Base-by-base conservation (phyloP, 2,888 invertebrate species). In the Teleogryllus oceanicus region DNA sequence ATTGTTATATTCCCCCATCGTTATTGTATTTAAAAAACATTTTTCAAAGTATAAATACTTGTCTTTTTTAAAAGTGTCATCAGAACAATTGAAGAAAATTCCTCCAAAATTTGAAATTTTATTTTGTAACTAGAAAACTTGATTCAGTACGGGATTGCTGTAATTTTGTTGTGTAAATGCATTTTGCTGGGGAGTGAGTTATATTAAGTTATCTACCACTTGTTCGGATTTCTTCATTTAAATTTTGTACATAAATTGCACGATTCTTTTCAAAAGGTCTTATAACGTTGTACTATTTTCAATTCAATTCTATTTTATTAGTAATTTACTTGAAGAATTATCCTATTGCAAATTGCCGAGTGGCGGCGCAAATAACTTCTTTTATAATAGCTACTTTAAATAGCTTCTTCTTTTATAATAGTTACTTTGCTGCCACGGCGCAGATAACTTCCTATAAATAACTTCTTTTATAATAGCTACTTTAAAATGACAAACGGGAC, bases 201-300 rank as follows among this genome's bases (percentile, higher is more conserved):
- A 1, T 76, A 76, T 10, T 24, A 76, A n/a, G 21, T 37, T 8
- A 76, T 21, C 24, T 24, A 13, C 37, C 37, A 13, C 37, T 76
- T 76, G 76, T 24, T 76, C 16, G 76, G 76, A 8, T 37, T 76
- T 76, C 13, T 76, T 21, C 37, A 76, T 76, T 76, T 76, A 76
- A 76, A 76, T 21, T 10, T 76, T 76, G 76, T 76, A 2, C 21
- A 16, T 37, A 21, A 21, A 2, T 37, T 24, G 37, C 37, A 76
- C 2, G 21, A 20, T 24, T n/a, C 0, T 1, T 37, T 76, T 76
- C 24, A n/a, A 76, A 37, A 13, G 37, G 20, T n/a, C 21, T 76
- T 76, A 3, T 21, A 37, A n/a, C 2, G 76, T 20, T 37, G 0
- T 76, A 13, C 24, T 76, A 18, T n/a, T n/a, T n/a, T n/a, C n/a